Percentiles rank a stretch among this genome's conserved stretches.
phyloP scores from a whole-genome alignment of 2,888 invertebrate genomes.

The Anthophora plumipes region DNA sequence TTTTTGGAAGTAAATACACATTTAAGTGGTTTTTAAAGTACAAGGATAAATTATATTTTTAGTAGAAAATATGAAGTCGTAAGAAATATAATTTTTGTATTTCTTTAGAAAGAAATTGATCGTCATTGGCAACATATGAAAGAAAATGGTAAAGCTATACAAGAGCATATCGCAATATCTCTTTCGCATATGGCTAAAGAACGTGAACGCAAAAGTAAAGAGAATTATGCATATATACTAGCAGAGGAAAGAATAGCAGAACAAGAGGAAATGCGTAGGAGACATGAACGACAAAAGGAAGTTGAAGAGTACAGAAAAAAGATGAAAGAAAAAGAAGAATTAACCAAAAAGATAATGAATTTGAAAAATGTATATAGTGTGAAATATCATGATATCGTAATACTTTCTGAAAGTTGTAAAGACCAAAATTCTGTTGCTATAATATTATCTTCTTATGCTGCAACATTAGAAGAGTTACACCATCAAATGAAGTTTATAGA shows the following conservation, averaged over 20 bases:
- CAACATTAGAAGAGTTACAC: conserved; percentile 81
- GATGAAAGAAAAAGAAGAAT: conserved; percentile 84
- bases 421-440: conserved; percentile 72
- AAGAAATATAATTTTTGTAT: neutral
- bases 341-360: conserved; percentile 83
- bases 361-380: conserved; percentile 67
- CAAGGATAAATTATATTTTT: too few species aligned
- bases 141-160: conserved; percentile 79
- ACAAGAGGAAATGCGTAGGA: conserved; percentile 85
- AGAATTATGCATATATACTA: conserved; percentile 85
- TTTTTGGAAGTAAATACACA: neutral
- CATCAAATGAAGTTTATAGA: conserved; percentile 77
- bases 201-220: conserved; percentile 74
- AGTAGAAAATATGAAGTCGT: neutral
- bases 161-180: conserved; percentile 78
- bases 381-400: conserved; percentile 73
- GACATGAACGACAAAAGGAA: conserved; percentile 80
- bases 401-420: conserved; percentile 72
- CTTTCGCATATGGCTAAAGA: conserved; percentile 72
- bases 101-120: conserved; percentile 78
- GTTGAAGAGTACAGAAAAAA: conserved; percentile 82
- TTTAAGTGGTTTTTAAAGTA: neutral
- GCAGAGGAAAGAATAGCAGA: conserved; percentile 86
- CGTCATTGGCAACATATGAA: conserved; percentile 81
- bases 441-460: conserved; percentile 69